A percentile compares a stretch with the other conserved stretches of the same genome.
phyloP scores from a whole-genome alignment of 2,888 invertebrate genomes.

The Epistrophe grossulariae region DNA sequence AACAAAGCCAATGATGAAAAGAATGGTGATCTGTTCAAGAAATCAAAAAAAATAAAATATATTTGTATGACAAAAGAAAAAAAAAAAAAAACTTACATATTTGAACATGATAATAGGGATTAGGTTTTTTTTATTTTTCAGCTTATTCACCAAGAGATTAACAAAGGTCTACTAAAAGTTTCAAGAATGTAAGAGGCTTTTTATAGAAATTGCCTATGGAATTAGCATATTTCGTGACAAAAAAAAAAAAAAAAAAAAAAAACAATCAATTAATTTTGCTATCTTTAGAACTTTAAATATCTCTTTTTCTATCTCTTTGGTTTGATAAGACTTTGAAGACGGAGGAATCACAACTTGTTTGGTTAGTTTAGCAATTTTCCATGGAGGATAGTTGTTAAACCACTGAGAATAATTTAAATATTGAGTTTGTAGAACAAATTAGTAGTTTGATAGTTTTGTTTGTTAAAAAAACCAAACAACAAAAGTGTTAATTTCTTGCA shows the following conservation, averaged over 20 bases:
- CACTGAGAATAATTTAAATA: not conserved
- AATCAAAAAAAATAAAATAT: not conserved
- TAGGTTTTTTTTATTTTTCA: slow-evolving; percentile 12
- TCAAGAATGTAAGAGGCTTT: slow-evolving; percentile 56
- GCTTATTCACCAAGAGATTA: slow-evolving; percentile 51
- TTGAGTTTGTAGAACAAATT: slow-evolving; percentile 12
- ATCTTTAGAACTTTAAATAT: slow-evolving; percentile 40
- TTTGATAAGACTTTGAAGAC: slow-evolving; percentile 7
- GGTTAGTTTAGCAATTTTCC: slow-evolving; percentile 19
- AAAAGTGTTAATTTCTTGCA: no score
- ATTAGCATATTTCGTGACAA: slow-evolving; percentile 52
- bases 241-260: not conserved
- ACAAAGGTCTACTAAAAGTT: slow-evolving; percentile 43
- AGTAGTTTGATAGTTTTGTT: slow-evolving; percentile 35
- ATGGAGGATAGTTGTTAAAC: slow-evolving; percentile 5
- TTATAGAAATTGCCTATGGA: slow-evolving; percentile 45
- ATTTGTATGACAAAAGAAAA: slow-evolving; percentile 39
- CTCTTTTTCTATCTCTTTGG: not conserved
- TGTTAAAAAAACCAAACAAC: no score
- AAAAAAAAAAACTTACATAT: slow-evolving; percentile 78
- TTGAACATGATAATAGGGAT: slow-evolving; percentile 77
- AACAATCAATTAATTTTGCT: slow-evolving; percentile 21
- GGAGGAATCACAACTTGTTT: slow-evolving; percentile 46
- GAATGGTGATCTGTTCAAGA: slow-evolving; percentile 36
- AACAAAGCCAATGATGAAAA: slow-evolving; percentile 77